Evolutionary conservation across 2,888 invertebrate species (phyloP), one percentile per base, ranked within the genome.

Genomic region (Drosophila paramelanica): DNA sequence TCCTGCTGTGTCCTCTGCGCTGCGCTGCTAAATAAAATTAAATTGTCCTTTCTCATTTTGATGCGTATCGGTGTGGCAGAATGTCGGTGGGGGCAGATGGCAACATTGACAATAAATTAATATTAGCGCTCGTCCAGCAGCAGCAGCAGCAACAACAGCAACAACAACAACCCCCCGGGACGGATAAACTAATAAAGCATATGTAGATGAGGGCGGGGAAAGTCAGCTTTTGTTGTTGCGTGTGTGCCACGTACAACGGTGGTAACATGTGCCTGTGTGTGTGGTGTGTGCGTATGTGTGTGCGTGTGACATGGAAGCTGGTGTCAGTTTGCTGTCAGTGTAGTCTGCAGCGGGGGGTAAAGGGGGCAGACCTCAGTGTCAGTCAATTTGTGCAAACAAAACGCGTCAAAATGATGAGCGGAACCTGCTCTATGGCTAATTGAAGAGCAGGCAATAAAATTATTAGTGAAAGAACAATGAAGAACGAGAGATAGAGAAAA

Each of bases 41-140:
- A 86, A 86, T 86, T 88, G 86, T 86, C 86, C 86, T 84, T 86
- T 84, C 86, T 88, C 86, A 88, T 87, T 76, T 67, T 73, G 81
- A 84, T 88, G 81, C 72, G 84, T 83, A 77, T 83, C 81, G 60
- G 62, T 49, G 69, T 20, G 56, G 76, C 36, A 14, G 58, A 38
- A n/a, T 10, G 45, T 55, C 45, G 36, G 55, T 43, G 7, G 45
- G 53, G 72, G 51, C 43, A 61, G 65, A 14, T 33, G 65, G 31
- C 62, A 67, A 57, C 76, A 81, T 66, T 72, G 81, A 77, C 88
- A 83, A 86, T 85, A 85, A 88, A 86, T 85, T 85, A 86, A 79
- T 83, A 85, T 83, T 83, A 83, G 78, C 82, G 70, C 46, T 51
- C 47, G 61, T 38, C 71, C 71, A 70, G 47, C 58, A 55, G 17